Base-by-base conservation (phyloP, 2,113 vertebrate species). In the Phycodurus eques region DNA sequence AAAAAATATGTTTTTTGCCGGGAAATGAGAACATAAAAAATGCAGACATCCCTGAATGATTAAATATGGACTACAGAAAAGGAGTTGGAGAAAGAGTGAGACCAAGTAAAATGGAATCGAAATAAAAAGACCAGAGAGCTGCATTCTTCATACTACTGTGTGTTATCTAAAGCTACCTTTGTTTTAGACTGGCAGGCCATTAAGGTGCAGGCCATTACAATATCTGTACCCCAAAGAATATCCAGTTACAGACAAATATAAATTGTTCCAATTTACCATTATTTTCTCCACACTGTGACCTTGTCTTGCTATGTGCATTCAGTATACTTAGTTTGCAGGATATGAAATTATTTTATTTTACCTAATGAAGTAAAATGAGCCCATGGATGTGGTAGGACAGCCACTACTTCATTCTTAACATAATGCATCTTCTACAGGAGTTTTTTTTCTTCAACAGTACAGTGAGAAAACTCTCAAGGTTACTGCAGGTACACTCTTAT, bases 21-120 rank as follows among this genome's bases (percentile, higher is more conserved):
- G 86, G 86, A 88, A 88, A 86, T 89, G 80, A 90, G 83, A 85
- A 83, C 85, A 88, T 83, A 89, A 88, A 89, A 88, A 73, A 88
- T 82, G 77, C 83, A 85, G 75, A 88, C 75, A 88, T 4, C 64
- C 61, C 74, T 76, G 85, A 90, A 91, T 91, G 89, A 92, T 92
- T 92, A 88, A 90, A 90, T 91, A 8, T 35, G 31, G 31, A 1
- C 14, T 17, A 61, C 1, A 35, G 31, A 17, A 35, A n/a, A 35
- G 31, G 14, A 35, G 31, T 15, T 17, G 10, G 3, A 59, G 49
- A 59, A 27, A 59, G 56, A 15, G 13, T 13, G 56, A 31, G 54
- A 59, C 9, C 27, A 59, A 59, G 11, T 4, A 57, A 59, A 59
- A 59, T 14, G 27, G 4, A 14, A 59, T 59, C 14, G 27, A 59